Evolutionary conservation across 64 coral and sea anemone species (phyloP).

Genomic region (Catalaphyllia jardinei): DNA sequence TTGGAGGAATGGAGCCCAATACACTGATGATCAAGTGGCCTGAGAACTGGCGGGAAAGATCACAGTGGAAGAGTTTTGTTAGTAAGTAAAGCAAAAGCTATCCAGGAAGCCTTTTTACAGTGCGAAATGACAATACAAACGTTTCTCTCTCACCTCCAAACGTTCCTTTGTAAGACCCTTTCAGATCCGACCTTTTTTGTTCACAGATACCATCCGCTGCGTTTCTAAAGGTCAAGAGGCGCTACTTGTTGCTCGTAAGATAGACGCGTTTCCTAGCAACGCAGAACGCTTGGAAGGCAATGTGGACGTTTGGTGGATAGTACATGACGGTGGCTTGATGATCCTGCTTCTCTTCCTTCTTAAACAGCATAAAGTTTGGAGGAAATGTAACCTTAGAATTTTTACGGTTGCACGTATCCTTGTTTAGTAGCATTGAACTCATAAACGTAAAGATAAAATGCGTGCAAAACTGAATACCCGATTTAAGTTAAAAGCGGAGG

Average conservation of each 20-base stretch:
- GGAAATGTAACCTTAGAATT: slow-evolving; percentile 89
- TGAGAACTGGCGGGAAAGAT: slow-evolving; percentile 93
- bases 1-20: slow-evolving; percentile 87
- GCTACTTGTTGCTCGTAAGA: slow-evolving; percentile 74
- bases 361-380: slow-evolving; percentile 96
- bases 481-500: no score
- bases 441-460: not conserved
- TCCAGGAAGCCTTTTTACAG: not conserved
- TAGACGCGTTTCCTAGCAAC: slow-evolving; percentile 85
- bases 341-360: slow-evolving; percentile 85
- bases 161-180: not conserved
- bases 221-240: slow-evolving; percentile 87
- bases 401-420: slow-evolving; percentile 98
- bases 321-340: slow-evolving; percentile 97
- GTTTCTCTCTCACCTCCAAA: not conserved
- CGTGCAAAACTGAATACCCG: not conserved
- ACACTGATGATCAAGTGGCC: slow-evolving; percentile 91
- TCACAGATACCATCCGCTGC: slow-evolving; percentile 70
- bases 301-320: slow-evolving; percentile 98
- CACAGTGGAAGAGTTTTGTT: slow-evolving; percentile 93
- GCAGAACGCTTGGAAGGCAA: slow-evolving; percentile 80
- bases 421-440: not conserved
- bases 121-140: no score
- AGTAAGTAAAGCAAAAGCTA: slow-evolving; percentile 47
- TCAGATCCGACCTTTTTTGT: not conserved